Evolutionary conservation across 2,113 vertebrate species (phyloP), one percentile per base, ranked within the genome.

Genomic region (Rhinolophus sinicus): DNA sequence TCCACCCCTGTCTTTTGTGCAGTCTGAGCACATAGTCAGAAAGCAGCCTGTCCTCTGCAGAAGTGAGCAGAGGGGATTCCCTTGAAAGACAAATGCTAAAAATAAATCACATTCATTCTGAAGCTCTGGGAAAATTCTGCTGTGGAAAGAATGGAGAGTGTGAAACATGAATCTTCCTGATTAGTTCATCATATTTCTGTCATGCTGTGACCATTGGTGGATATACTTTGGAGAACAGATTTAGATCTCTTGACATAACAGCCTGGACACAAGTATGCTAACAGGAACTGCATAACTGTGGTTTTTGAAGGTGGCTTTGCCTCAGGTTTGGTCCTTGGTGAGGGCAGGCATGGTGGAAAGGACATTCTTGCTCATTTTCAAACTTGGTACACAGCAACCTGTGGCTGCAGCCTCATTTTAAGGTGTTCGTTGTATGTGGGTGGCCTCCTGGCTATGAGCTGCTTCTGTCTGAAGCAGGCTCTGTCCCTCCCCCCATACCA

Each of bases 81-180:
- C 95, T 90, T 52, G n/a, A 92, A 87, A 92, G 44, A 40, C 76
- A 88, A 85, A 72, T 18, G 35, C n/a, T 69, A 44, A 78, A 93
- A 89, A 64, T 35, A 73, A 80, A 70, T 83, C 90, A 84, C 58
- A 56, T 35, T 38, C n/a, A 16, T 62, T 84, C 35, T 3, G 5
- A 80, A 85, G 35, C 24, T 38, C 88, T 67, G n/a, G 60, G 65
- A 75, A 40, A 22, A n/a, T 22, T 73, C 44, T 75, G 69, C 54
- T 28, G 44, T 3, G 28, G 60, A 88, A 70, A 81, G 38, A 78
- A 94, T 52, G 22, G 26, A 75, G 30, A 81, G 38, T 38, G 1
- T n/a, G 6, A 50, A 44, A 80, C 60, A 16, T 8, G 38, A 80
- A 75, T 16, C 50, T 86, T 33, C 16, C 16, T 3, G 16, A 18